Base-by-base conservation (phyloP, 1,140 invertebrate genomes). In the Ectropis grisescens region DNA sequence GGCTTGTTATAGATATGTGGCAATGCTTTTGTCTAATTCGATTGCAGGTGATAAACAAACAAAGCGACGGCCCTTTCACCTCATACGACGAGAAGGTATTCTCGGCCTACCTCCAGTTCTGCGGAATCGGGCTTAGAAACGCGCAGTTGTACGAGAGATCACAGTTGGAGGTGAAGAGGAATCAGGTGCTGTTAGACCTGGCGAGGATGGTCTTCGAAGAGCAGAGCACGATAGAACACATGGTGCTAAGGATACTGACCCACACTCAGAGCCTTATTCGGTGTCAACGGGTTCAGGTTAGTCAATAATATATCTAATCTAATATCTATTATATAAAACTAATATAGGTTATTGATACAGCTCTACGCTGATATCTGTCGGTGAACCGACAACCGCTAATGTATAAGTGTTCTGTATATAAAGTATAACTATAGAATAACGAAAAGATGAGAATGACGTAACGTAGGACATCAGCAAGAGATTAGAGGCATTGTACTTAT, bases 121-220 rank as follows among this genome's bases (percentile, higher is more conserved):
- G 96, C 81, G 95, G 95, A 27, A 98, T 98, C 52, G 96, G 95
- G 2, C 80, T 97, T 19, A 88, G 94, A 31, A 98, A 98, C 79
- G 96, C 96, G 11, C 94, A 97, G 72, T 85, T 97, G 2, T 98
- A 96, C 75, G 94, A 98, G 79, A 89, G 94, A 58, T 97, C 94
- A 44, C 92, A 96, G 70, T 82, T 97, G 52, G 96, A 98, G 84
- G 94, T 97, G 38, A 95, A 95, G 78, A 84, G 96, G 53, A 98
- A 97, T 84, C 95, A 98, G 86, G 95, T 98, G 29, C 83, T 98
- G 8, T 80, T 98, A 35, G 95, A 98, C 72, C 82, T 98, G 57
- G 96, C 95, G 2, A 86, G 95, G 50, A 96, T 97, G 90, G 95
- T 98, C 53, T 98, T 98, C 71, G 95, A 97, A 69, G 95, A 98